Base-by-base conservation (phyloP, 2,113 vertebrate species). In the Dasyornis broadbenti region DNA sequence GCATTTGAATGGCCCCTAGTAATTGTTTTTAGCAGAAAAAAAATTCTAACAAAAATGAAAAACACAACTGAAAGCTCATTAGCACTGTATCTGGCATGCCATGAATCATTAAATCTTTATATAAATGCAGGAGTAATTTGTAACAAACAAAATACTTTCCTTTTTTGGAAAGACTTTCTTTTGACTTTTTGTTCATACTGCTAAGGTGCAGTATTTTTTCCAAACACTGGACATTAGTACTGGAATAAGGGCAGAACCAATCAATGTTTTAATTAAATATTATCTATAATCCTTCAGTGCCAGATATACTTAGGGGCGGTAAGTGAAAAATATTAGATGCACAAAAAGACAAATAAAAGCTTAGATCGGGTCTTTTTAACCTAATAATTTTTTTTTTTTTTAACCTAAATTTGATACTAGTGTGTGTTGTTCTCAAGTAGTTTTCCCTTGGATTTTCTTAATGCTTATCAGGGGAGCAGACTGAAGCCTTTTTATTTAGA, bases 111-210 rank as follows among this genome's bases (percentile, higher is more conserved):
- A 97, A 96, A 95, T 83, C 56, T 91, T 94, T 86, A 90, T 71
- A 76, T 84, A 94, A 96, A 94, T 91, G 81, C 91, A 95, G 86
- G 94, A 95, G 75, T 95, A 89, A 96, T 71, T 81, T 94, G 91
- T 93, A 77, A 83, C 91, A 96, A 96, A 89, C 57, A 93, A 89
- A 94, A 37, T 84, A 30, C 56, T 52, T 49, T 23, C 1, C 83
- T 61, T 47, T 47, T 20, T 54, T 71, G 4, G n/a, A 44, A 72
- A 42, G 13, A 80, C 33, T 95, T 80, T 69, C 35, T 90, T 78
- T 60, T 72, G 45, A 49, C 23, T 90, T 78, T 91, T 72, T 68
- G 18, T 30, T 79, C 12, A 1, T 49, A 33, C 24, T 78, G 44
- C 42, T 87, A 60, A 81, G 21, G 28, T 90, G 19, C 33, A 37